A percentile compares a stretch with the other conserved stretches of the same genome.
These are phyloP conservation scores for Camptogramma bilineatum DNA, from an alignment of 2,888 invertebrate species.

Conservation along the genomic window DNA sequence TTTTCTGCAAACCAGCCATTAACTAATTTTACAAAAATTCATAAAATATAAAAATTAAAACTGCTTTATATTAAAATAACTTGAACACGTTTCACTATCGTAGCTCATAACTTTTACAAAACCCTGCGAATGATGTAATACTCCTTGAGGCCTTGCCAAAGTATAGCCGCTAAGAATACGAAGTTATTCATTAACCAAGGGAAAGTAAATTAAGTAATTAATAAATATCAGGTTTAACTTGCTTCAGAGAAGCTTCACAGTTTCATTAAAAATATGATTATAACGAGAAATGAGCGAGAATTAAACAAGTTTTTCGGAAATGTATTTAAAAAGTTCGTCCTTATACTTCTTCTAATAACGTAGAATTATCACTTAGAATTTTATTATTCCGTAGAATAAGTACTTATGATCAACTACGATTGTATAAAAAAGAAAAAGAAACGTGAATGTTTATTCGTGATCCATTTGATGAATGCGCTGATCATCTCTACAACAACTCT, in stretches of 20 bases:
- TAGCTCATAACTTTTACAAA: neutral
- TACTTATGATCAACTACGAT: no score
- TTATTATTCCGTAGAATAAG: no score
- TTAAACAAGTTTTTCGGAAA: neutral
- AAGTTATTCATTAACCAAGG: slow-evolving; percentile 46
- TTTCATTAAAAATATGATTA: slow-evolving; percentile 22
- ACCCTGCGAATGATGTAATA: neutral
- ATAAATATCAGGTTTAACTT: slow-evolving; percentile 42
- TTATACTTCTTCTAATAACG: no score
- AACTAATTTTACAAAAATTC: neutral
- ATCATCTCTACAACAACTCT: no score
- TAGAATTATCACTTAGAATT: no score
- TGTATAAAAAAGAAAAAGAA: no score
- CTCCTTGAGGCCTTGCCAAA: slow-evolving; percentile 31
- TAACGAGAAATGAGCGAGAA: neutral
- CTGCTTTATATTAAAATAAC: neutral
- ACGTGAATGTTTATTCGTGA: no score
- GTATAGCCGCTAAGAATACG: slow-evolving; percentile 32
- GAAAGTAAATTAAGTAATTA: slow-evolving; percentile 48
- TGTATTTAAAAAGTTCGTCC: neutral
- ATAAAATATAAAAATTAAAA: neutral
- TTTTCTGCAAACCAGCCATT: neutral
- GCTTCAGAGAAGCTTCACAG: slow-evolving; percentile 26
- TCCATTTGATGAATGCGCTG: no score
- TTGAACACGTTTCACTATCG: neutral